These are phyloP conservation scores for Pachymerium ferrugineum DNA, from an alignment of 2,888 invertebrate species.

Conservation along the genomic window DNA sequence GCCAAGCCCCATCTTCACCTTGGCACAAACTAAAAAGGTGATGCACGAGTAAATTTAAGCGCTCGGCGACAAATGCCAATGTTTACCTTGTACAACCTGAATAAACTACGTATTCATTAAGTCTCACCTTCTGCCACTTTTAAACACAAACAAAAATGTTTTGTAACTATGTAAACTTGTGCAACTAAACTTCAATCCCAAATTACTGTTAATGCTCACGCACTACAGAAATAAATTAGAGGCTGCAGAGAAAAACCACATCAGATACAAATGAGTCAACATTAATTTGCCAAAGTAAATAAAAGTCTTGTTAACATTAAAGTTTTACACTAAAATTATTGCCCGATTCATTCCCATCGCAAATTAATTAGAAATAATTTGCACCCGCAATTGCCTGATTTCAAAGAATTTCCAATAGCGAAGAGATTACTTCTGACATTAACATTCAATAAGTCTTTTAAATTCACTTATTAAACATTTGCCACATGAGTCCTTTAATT, in stretches of 20 bases:
- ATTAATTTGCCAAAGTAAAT: background rate
- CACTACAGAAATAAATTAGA: background rate
- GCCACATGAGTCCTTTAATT: background rate
- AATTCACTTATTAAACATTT: background rate
- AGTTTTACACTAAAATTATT: background rate
- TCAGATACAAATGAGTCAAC: background rate
- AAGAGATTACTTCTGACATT: background rate
- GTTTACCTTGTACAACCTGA: slow-evolving; percentile 25
- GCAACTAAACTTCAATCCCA: background rate
- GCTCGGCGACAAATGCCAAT: slow-evolving; percentile 5
- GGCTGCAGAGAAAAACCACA: too few species aligned
- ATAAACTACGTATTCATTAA: slow-evolving; percentile 10
- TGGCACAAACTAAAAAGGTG: slow-evolving; percentile 1
- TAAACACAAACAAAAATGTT: background rate
- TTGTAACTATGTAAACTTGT: background rate
- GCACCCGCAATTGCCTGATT: background rate
- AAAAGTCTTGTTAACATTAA: background rate
- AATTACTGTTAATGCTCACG: background rate
- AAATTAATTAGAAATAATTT: background rate
- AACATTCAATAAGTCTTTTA: background rate
- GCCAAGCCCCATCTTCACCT: background rate
- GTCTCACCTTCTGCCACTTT: slow-evolving; percentile 8
- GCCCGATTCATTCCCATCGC: background rate
- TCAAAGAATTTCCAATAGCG: too few species aligned
- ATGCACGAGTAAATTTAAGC: slow-evolving; percentile 12